Evolutionary conservation across 2,113 vertebrate species (phyloP), one percentile per base, ranked within the genome.

Genomic region (Bostrychus sinensis): DNA sequence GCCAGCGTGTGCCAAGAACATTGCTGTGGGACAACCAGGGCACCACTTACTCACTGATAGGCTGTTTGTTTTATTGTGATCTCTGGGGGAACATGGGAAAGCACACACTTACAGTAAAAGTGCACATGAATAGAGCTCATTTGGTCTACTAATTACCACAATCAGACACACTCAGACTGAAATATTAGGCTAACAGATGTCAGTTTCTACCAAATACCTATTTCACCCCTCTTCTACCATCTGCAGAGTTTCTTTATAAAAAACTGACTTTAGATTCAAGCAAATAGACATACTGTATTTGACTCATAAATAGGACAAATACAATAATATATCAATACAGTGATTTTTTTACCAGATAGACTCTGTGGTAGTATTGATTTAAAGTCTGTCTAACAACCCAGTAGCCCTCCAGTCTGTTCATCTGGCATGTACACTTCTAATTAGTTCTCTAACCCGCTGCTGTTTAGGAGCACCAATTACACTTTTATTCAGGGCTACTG

Each of bases 1-100:
- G 56, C 59, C 81, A 34, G 82, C 55, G 68, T 70, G 81, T 78
- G 86, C 82, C 81, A 81, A 80, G 80, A 77, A 83, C 80, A 77
- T 77, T 16, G 80, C 83, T 82, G 67, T 76, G 77, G 80, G 80
- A 85, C 70, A 65, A 79, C 72, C 73, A 74, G 80, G 45, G 62
- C 61, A 66, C 28, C 69, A 67, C 72, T 77, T 36, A 74, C 65
- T 62, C 58, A 20, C 37, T 9, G 65, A 69, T 64, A 34, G 72
- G 56, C 70, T 80, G 78, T 84, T 89, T 84, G 85, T 83, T 86
- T 69, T 66, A 72, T 20, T 9, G 6, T 14, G 62, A 72, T 69
- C 43, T 19, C 12, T 63, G 25, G 36, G 70, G 85, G 56, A 17
- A 63, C 66, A 57, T 22, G 66, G 62, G 63, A 76, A 68, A 75